Evolutionary conservation across 92 coral and sea anemone genomes (phyloP).

Genomic region (Zoanthus gigantus): DNA sequence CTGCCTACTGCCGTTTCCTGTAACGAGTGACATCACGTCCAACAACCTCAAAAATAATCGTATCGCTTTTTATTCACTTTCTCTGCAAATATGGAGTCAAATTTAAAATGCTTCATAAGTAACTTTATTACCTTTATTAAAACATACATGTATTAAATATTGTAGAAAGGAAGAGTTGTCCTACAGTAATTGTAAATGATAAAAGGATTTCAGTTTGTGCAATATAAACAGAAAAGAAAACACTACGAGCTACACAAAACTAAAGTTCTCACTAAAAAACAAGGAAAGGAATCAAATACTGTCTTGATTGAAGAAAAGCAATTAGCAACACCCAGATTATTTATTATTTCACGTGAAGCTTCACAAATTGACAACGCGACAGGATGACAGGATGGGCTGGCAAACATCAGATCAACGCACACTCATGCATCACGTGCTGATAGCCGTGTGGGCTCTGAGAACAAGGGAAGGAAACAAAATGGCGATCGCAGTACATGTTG

Average conservation of each 20-base stretch:
- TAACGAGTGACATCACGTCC: neutral
- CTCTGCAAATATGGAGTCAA: neutral
- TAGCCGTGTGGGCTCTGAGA: too few relatives aligned
- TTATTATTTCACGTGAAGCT: too few relatives aligned
- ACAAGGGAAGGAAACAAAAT: too few relatives aligned
- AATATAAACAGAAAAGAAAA: conserved; percentile 35
- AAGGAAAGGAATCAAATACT: neutral
- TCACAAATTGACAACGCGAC: too few relatives aligned
- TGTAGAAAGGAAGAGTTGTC: conserved; percentile 36
- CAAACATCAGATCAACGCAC: too few relatives aligned
- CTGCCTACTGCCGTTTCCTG: neutral
- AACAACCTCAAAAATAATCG: neutral
- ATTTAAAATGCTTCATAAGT: conserved; percentile 30
- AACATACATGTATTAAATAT: conserved; percentile 32
- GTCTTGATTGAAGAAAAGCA: too few relatives aligned
- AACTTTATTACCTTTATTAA: conserved; percentile 32
- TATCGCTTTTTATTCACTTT: conserved; percentile 24
- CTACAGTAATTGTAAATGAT: neutral
- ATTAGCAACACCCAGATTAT: too few relatives aligned
- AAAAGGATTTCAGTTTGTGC: conserved; percentile 29
- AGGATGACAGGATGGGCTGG: too few relatives aligned
- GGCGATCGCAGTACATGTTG: too few relatives aligned
- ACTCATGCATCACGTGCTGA: too few relatives aligned
- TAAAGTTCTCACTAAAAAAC: conserved; percentile 34
- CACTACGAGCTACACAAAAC: conserved; percentile 39